phyloP scores from a whole-genome alignment of 2,888 invertebrate genomes.

The Drosophila tripunctata region DNA sequence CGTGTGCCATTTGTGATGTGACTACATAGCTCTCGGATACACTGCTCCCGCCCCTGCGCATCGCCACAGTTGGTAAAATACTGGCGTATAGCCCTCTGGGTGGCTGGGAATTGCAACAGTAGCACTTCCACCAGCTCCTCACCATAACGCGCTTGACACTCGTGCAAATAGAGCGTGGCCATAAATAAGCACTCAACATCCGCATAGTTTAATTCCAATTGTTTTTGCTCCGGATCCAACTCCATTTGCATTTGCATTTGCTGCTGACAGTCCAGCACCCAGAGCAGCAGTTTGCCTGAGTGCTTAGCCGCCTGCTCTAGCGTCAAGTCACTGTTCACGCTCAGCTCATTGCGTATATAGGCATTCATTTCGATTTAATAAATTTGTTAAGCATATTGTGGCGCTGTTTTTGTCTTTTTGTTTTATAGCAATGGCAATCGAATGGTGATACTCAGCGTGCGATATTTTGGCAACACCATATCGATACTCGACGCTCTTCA shows the following conservation, averaged over 20 bases:
- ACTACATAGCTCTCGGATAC: slow-evolving; percentile 42
- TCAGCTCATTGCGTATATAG: slow-evolving; percentile 56
- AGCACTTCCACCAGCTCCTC: slow-evolving; percentile 42
- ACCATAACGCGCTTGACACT: slow-evolving; percentile 55
- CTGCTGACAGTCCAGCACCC: slow-evolving; percentile 54
- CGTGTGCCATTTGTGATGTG: slow-evolving; percentile 42
- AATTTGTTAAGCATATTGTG: too few relatives aligned
- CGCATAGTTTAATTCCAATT: slow-evolving; percentile 36
- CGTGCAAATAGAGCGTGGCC: slow-evolving; percentile 55
- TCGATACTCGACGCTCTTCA: too few relatives aligned
- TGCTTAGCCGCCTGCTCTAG: slow-evolving; percentile 49
- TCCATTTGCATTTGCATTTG: slow-evolving; percentile 39
- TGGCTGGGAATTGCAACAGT: slow-evolving; percentile 22
- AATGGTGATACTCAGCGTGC: too few relatives aligned
- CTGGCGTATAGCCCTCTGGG: slow-evolving; percentile 10
- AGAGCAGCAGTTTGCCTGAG: slow-evolving; percentile 58
- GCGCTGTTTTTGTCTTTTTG: too few relatives aligned
- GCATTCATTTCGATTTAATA: too few relatives aligned
- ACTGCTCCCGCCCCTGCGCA: slow-evolving; percentile 22
- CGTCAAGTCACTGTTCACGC: slow-evolving; percentile 22
- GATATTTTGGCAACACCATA: too few relatives aligned
- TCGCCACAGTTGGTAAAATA: slow-evolving; percentile 31
- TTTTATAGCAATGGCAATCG: too few relatives aligned
- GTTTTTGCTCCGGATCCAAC: slow-evolving; percentile 18
- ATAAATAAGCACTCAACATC: slow-evolving; percentile 65